Base-by-base conservation (phyloP, 2,888 invertebrate genomes). In the Eilema sororculum region DNA sequence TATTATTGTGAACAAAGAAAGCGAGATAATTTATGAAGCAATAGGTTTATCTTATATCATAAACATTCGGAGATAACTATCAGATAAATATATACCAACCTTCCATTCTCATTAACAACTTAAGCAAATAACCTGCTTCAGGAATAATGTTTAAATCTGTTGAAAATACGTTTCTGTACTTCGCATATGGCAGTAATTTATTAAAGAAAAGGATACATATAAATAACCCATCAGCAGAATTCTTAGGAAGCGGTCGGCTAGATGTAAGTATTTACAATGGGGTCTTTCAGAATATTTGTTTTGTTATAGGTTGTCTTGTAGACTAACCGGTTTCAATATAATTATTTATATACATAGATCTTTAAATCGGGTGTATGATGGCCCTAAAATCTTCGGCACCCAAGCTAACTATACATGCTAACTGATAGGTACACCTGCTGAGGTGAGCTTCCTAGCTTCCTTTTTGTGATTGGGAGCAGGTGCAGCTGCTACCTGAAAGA, bases 111-210 rank as follows among this genome's bases (percentile, higher is more conserved):
- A 20, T 25, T 63, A 4, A 30, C 58, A 25, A 58, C 58, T 6
- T 25, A 20, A 3, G 9, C 52, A 6, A n/a, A 52, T 9, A n/a
- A n/a, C n/a, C 52, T 52, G n/a, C 22, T 20, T 24, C 8, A 4
- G 16, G 28, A n/a, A 67, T 8, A 56, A 69, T 69, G 69, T 66
- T 41, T 28, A 65, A 65, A 37, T 16, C 60, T 65, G 56, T 69
- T 61, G 46, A 59, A 37, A 65, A 92, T 64, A 92, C 91, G 10
- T 98, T 98, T 87, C 90, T 97, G 41, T 99, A 99, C 90, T 99
- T 98, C 91, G 98, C 97, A 0, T 99, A 97, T 88, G 99, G 98
- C 2, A 99, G 99, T 89, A 99, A 99, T 92, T 96, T 99, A 89
- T 93, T 98, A 64, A 95, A 96, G 13, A 96, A 97, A 88, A 95